These are phyloP conservation scores for Tetranychus cinnabarinus DNA, from an alignment of 1,140 invertebrate species.

Conservation along the genomic window DNA sequence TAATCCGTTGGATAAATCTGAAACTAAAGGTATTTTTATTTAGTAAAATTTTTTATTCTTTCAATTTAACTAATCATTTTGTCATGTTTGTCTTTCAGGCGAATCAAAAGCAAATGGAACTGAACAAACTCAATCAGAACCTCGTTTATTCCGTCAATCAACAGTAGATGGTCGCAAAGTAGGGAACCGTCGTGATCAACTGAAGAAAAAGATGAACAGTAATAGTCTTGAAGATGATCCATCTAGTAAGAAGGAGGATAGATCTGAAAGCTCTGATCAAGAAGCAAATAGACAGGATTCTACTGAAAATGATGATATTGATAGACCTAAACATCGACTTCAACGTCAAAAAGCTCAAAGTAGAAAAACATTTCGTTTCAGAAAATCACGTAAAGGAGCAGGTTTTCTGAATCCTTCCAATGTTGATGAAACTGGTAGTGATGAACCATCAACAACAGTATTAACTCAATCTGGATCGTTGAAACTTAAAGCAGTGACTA, in stretches of 20 bases:
- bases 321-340: slow-evolving; percentile 36
- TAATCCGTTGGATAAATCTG: slow-evolving; percentile 5
- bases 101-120: not conserved
- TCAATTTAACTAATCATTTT: not conserved
- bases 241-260: slow-evolving; percentile 2
- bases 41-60: not conserved
- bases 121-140: slow-evolving; percentile 8
- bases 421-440: no score
- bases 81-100: not conserved
- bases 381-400: slow-evolving; percentile 17
- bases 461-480: no score
- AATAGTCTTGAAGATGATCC: slow-evolving; percentile 1
- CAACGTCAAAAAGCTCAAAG: slow-evolving; percentile 79
- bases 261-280: not conserved
- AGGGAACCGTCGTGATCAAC: not conserved
- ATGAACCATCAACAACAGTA: no score
- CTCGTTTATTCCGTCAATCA: slow-evolving; percentile 10
- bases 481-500: no score
- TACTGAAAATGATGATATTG: not conserved
- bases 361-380: slow-evolving; percentile 52
- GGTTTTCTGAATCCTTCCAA: not conserved
- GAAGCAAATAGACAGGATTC: no score
- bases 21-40: not conserved
- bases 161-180: not conserved
- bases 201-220: not conserved